A percentile compares a stretch with the other conserved stretches of the same genome.
Conservation (phyloP, 2,888 invertebrate species). For the Eilema griseolum region DNA sequence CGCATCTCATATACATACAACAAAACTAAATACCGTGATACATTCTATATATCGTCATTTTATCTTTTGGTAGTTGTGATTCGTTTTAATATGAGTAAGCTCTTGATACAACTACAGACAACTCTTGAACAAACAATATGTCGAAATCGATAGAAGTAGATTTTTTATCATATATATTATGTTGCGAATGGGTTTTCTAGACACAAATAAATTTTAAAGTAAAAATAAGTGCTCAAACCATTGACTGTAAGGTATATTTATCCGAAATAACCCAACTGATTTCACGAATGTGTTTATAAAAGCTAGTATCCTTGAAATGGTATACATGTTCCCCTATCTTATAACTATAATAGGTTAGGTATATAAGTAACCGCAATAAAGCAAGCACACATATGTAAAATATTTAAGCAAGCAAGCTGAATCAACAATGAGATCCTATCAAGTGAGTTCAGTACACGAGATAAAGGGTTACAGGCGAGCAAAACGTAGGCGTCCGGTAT, state of each 20-base stretch:
- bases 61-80: not conserved
- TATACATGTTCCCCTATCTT: too few species aligned
- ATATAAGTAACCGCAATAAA: not conserved
- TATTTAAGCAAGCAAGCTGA: conserved; percentile 10
- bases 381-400: not conserved
- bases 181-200: not conserved
- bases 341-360: too few species aligned
- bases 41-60: conserved; percentile 21
- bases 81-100: not conserved
- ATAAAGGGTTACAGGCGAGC: conserved; percentile 50
- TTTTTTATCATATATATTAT: not conserved
- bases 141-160: not conserved
- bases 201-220: too few species aligned
- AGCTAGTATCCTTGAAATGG: too few species aligned
- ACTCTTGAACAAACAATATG: not conserved
- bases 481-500: conserved; percentile 55
- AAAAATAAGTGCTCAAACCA: too few species aligned
- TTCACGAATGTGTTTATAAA: too few species aligned
- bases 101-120: not conserved
- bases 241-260: too few species aligned
- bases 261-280: too few species aligned
- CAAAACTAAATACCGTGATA: conserved; percentile 44
- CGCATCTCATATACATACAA: conserved; percentile 47
- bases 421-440: conserved; percentile 25
- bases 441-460: conserved; percentile 30